phyloP scores from a whole-genome alignment of 2,797 vertebrate species.

The Schizopygopsis malacanthus region DNA sequence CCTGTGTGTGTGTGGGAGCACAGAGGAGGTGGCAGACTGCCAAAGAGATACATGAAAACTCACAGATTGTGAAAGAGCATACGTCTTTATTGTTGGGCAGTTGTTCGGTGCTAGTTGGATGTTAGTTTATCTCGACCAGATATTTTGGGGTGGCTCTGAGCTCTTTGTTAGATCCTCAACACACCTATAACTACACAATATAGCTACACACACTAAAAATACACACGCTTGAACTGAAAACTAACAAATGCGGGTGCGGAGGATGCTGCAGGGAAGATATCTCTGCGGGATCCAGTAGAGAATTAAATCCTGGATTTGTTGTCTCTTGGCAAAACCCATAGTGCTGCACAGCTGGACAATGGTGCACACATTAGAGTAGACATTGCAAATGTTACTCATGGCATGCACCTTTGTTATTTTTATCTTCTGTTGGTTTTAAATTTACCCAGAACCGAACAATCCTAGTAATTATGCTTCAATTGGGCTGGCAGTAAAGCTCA shows the following conservation, averaged over 20 bases:
- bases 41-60: slow-evolving; percentile 27
- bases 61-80: slow-evolving; percentile 17
- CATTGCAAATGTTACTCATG: slow-evolving; percentile 14
- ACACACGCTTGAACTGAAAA: slow-evolving; percentile 11
- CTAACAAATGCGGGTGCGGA: background rate
- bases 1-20: slow-evolving; percentile 21
- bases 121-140: background rate
- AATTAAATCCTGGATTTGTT: slow-evolving; percentile 18
- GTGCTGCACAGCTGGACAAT: background rate
- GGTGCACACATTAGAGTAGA: background rate
- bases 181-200: background rate
- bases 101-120: background rate
- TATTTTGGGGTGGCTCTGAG: background rate
- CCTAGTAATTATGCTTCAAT: slow-evolving; percentile 45
- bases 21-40: slow-evolving; percentile 12
- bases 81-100: background rate
- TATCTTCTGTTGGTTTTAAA: slow-evolving; percentile 28
- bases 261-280: slow-evolving; percentile 30
- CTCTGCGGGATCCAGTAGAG: background rate
- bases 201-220: slow-evolving; percentile 7
- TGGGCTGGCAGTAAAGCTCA: slow-evolving; percentile 45
- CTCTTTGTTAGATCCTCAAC: background rate
- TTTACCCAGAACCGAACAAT: slow-evolving; percentile 25
- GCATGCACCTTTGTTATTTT: slow-evolving; percentile 30
- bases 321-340: background rate